phyloP scores from a whole-genome alignment of 2,113 vertebrate species.

The Stercorarius parasiticus region DNA sequence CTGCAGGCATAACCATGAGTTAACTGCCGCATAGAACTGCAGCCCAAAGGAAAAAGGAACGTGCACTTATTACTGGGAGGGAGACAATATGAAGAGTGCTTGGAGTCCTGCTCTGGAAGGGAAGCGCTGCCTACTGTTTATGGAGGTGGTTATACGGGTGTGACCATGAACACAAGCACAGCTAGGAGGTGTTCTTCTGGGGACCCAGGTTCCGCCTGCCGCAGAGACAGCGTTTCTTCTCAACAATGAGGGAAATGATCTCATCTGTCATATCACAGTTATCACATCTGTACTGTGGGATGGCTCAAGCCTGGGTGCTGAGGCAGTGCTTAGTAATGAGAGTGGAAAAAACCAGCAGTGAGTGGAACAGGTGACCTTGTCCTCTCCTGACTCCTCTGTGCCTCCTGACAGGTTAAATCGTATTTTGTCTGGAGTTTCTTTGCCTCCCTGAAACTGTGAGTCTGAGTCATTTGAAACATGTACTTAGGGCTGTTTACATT shows the following conservation, averaged over 20 bases:
- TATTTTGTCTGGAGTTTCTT: background rate
- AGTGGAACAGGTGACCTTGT: background rate
- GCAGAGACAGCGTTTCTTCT: background rate
- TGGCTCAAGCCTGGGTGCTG: background rate
- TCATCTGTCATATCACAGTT: background rate
- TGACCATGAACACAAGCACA: rapidly evolving
- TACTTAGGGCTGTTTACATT: background rate
- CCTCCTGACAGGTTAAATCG: background rate
- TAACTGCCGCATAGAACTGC: background rate
- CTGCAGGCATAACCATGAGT: background rate
- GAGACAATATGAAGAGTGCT: background rate
- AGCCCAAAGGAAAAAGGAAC: background rate
- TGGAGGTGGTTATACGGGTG: background rate
- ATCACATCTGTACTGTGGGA: background rate
- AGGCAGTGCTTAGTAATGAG: background rate
- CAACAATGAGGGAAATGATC: background rate
- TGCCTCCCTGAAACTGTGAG: background rate
- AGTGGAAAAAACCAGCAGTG: background rate
- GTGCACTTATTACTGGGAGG: background rate
- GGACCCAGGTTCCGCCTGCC: background rate
- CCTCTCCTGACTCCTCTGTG: background rate
- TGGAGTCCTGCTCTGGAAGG: background rate
- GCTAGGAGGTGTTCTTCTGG: background rate
- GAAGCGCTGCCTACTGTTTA: background rate
- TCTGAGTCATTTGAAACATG: background rate